Evolutionary conservation across 2,888 invertebrate species (phyloP), one percentile per base, ranked within the genome.

Genomic region (Dasypolia templi): DNA sequence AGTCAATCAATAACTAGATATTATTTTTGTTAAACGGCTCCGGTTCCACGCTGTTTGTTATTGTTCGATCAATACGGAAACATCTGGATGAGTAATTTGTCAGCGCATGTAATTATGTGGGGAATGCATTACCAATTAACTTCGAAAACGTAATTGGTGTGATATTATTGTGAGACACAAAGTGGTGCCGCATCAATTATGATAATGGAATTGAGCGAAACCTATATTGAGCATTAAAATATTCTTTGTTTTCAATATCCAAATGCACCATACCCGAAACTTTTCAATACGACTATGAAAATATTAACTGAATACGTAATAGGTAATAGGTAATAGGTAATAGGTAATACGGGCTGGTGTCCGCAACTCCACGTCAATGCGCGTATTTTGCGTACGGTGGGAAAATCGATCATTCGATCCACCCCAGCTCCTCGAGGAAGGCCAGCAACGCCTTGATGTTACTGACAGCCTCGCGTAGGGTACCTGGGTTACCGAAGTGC

Each of bases 51-150:
- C 12, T 55, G 59, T 51, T 63, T 56, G 46, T 53, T 39, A 56
- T 42, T 42, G 49, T 59, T n/a, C 56, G 53, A 65, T 83, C 75
- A 69, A 66, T 79, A 62, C 49, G 29, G 65, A 75, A 75, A 79
- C 75, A 75, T 65, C 49, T 72, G 81, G 59, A 80, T 70, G 58
- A 72, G 62, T 80, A 72, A 72, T 84, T 80, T 76, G 68, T 69
- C 67, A 68, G 61, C n/a, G 64, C 55, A 55, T 72, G 66, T 81
- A 58, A 72, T 81, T 81, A 77, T 62, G 63, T 65, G 51, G 55
- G 49, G 56, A 70, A 75, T 82, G 67, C 67, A 74, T 85, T 82
- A 85, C 76, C 79, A 82, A 84, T 85, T 77, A 85, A 69, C 32
- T 76, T 77, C 62, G 69, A 49, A 75, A 79, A 73, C 77, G 63